Evolutionary conservation across 2,888 invertebrate species (phyloP).

Genomic region (Euproctis similis): DNA sequence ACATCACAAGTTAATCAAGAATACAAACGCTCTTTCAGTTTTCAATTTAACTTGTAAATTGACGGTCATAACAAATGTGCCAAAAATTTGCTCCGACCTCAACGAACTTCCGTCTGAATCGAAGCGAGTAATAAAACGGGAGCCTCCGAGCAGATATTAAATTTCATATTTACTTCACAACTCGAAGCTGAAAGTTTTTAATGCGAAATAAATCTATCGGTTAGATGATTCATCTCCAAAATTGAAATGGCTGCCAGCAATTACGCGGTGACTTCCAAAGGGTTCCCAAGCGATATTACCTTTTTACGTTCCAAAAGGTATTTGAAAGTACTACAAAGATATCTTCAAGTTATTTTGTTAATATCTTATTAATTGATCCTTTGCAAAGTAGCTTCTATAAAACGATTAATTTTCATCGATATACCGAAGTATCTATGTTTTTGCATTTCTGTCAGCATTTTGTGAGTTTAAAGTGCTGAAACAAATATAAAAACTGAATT

Average conservation of each 20-base stretch:
- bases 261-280: conserved; percentile 25
- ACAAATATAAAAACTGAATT: too few relatives aligned
- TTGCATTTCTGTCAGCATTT: too few relatives aligned
- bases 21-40: conserved; percentile 1
- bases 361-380: too few relatives aligned
- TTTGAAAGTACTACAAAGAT: too few relatives aligned
- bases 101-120: too few relatives aligned
- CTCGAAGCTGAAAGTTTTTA: conserved; percentile 11
- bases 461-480: too few relatives aligned
- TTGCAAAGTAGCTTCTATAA: too few relatives aligned
- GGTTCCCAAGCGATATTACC: conserved; percentile 18
- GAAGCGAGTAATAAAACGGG: conserved; percentile 4
- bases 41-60: conserved; percentile 2
- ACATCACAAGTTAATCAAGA: conserved; percentile 1
- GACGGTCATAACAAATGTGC: not conserved
- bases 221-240: conserved; percentile 23
- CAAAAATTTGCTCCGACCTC: conserved; percentile 3
- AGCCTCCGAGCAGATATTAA: conserved; percentile 8
- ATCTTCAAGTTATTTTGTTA: too few relatives aligned
- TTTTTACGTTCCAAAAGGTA: too few relatives aligned
- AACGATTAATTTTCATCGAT: too few relatives aligned
- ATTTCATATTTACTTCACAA: conserved; percentile 9
- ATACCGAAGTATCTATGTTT: too few relatives aligned
- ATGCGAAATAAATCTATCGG: conserved; percentile 24
- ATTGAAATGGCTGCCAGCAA: conserved; percentile 29